phyloP scores from a whole-genome alignment of 2,888 invertebrate genomes.

The Drosophila paracracens region DNA sequence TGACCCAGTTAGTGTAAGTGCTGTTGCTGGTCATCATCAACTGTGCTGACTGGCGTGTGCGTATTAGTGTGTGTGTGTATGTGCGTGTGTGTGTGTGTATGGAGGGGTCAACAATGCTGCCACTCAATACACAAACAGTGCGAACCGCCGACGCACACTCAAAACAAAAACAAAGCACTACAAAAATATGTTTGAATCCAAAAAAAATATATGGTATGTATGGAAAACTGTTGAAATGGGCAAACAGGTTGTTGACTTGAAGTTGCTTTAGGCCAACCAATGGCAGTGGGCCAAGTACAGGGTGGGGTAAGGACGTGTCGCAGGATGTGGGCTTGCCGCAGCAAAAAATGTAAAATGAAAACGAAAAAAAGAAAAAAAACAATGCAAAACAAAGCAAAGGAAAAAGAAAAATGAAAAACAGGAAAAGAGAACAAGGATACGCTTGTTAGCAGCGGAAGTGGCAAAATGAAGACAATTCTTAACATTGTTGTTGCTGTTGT shows the following conservation, averaged over 20 bases:
- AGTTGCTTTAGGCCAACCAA: constrained; percentile 37
- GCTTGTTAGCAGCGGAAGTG: constrained; percentile 74
- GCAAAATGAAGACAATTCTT: constrained; percentile 48
- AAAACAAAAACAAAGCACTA: constrained; percentile 33
- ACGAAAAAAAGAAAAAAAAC: constrained; percentile 1
- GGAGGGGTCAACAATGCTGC: constrained; percentile 64
- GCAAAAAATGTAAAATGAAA: neutral
- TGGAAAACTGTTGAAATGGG: constrained; percentile 24
- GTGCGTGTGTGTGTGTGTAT: constrained; percentile 10
- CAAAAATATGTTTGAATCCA: constrained; percentile 38
- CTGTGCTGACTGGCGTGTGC: constrained; percentile 16
- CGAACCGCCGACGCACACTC: constrained; percentile 51
- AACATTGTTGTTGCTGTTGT: constrained; percentile 12
- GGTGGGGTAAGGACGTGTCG: constrained; percentile 7
- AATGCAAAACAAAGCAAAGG: constrained; percentile 11
- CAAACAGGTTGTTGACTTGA: constrained; percentile 46
- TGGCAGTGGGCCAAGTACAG: constrained; percentile 23
- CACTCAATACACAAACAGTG: constrained; percentile 63
- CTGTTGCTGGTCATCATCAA: constrained; percentile 47
- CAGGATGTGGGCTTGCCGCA: constrained; percentile 26
- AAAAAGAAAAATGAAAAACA: constrained; percentile 2
- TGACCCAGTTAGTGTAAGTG: constrained; percentile 57
- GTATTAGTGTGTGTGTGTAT: constrained; percentile 9
- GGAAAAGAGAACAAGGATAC: constrained; percentile 57
- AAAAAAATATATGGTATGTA: constrained; percentile 3